Base-by-base conservation (phyloP, 2,113 vertebrate genomes). In the Fulica atra region DNA sequence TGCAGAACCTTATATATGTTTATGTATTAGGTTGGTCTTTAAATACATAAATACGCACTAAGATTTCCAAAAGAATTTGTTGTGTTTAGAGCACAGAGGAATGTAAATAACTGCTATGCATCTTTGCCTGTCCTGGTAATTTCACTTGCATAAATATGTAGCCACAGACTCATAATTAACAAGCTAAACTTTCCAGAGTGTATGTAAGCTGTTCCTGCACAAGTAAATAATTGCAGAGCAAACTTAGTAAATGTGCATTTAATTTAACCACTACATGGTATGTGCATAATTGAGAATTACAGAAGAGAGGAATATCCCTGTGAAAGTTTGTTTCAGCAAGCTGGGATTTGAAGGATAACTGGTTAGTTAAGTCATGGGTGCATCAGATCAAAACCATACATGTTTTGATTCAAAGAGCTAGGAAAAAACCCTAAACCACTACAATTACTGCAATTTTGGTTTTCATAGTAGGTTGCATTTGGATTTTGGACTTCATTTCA, bases 401-500 rank as follows among this genome's bases (percentile, higher is more conserved):
- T 60, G 24, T 42, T 89, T 83, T 81, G 23, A 33, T 88, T 86
- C 63, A 61, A 26, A 79, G 70, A 89, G 19, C 1, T 87, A 26
- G 17, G n/a, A 59, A 79, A 94, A 42, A 31, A 3, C 13, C 8
- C 18, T 15, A 28, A 3, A 20, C 9, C 18, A 13, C 36, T 65
- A 42, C 59, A 65, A 15, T 21, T 46, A 28, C 50, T 46, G 26
- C 29, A 16, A 2, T 60, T 83, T 76, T 87, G 79, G 21, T 77
- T 95, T 60, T 93, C 28, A 46, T 80, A 21, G 56, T 74, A 94
- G 61, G 72, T 94, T 86, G 48, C 73, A 65, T 96, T 89, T 96
- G 92, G 17, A 93, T 92, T 97, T 86, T 95, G 77, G 44, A 71
- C 56, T 91, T 88, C 5, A 33, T 65, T 92, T 95, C 65, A 88